Base-by-base conservation (phyloP, 2,797 vertebrate genomes). In the Ataeniobius toweri region DNA sequence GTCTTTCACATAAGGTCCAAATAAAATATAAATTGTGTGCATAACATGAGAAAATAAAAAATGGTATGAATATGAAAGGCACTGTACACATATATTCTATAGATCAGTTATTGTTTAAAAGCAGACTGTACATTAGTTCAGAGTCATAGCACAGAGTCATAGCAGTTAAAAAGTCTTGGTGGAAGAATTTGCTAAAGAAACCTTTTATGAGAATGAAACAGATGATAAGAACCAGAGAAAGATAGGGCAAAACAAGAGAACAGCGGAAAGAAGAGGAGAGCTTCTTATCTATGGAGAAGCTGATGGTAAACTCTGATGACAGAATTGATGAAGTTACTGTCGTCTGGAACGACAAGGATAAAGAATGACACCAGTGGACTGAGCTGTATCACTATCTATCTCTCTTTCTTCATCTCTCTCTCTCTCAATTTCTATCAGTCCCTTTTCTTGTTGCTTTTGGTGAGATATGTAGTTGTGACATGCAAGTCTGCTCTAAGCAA, bases 401-500 rank as follows among this genome's bases (percentile, higher is more conserved):
- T 81, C 48, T 77, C 80, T 70, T 69, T 61, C 80, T 46, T 10
- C 9, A 6, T 46, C 48, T 16, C 18, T 53, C 51, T 53, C 31
- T 75, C 69, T 76, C 68, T 22, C 77, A 58, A 31, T 81, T 67
- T 68, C 58, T 73, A 73, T 61, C 70, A 77, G 53, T 85, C 72
- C 80, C 48, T 74, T 83, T 70, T 82, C 71, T 88, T 74, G 84
- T 73, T 86, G 63, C 75, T 80, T 69, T 86, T 81, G 75, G 74
- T 89, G 88, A 93, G 80, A 86, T 86, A 85, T 87, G 81, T 79
- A 88, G 89, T 88, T 94, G 89, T 94, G 94, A 95, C 93, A 93
- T 89, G 86, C 82, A 83, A 85, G 89, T 93, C 89, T 86, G 92
- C 90, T 94, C 80, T 84, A 85, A 93, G 91, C 85, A 92, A 89